These are phyloP conservation scores for Aphidius ervi DNA, from an alignment of 1,140 invertebrate genomes.

Conservation along the genomic window DNA sequence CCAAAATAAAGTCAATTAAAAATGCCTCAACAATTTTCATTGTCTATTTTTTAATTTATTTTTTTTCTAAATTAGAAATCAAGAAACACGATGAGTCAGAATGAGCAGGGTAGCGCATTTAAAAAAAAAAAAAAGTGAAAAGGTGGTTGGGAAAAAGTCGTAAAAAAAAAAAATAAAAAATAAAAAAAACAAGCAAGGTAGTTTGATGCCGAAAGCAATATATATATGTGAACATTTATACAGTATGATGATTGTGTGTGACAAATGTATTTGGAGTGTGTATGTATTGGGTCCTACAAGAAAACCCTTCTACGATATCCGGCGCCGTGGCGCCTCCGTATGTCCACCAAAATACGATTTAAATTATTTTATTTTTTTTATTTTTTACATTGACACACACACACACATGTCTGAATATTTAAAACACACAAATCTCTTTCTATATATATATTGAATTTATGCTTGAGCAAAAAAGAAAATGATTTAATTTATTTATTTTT, in stretches of 20 bases:
- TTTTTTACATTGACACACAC: not conserved
- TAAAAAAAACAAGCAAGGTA: constrained; percentile 9
- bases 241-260: constrained; percentile 3
- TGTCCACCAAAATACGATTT: constrained; percentile 8
- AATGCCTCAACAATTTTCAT: too few relatives aligned
- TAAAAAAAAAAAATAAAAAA: constrained; percentile 15
- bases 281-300: constrained; percentile 43
- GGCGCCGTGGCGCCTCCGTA: constrained; percentile 52
- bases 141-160: constrained; percentile 4
- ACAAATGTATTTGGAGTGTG: constrained; percentile 27
- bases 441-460: too few relatives aligned
- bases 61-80: too few relatives aligned
- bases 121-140: not conserved
- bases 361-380: constrained; percentile 10
- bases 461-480: not conserved
- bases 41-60: too few relatives aligned
- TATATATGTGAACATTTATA: constrained; percentile 16
- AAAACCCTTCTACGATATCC: constrained; percentile 53
- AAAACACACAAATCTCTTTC: not conserved
- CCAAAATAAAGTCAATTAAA: too few relatives aligned
- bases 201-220: constrained; percentile 8
- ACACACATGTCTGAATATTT: constrained; percentile 4
- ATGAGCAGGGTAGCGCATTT: too few relatives aligned
- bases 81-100: too few relatives aligned
- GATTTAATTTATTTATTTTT: constrained; percentile 5